phyloP scores from a whole-genome alignment of 1,140 invertebrate species.

The Artemia franciscana region DNA sequence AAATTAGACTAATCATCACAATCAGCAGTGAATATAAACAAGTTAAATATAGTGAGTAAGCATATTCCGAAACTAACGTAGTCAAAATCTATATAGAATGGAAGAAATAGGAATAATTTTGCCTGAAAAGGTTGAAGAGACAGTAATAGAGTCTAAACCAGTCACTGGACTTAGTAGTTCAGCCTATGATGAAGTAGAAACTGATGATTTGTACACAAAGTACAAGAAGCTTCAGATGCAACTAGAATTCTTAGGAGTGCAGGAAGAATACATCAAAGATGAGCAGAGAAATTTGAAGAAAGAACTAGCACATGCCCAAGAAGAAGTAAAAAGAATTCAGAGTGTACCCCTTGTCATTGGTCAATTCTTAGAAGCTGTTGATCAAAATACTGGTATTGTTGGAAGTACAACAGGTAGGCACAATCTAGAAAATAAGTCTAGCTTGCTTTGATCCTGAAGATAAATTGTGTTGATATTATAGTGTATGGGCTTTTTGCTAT shows the following conservation, averaged over 20 bases:
- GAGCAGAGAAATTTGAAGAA: constrained; percentile 93
- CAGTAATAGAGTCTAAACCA: too few species aligned
- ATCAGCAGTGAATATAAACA: too few species aligned
- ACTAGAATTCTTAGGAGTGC: constrained; percentile 82
- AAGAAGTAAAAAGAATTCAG: constrained; percentile 91
- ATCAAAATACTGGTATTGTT: constrained; percentile 90
- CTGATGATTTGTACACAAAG: constrained; percentile 78
- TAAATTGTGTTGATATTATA: too few species aligned
- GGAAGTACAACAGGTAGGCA: constrained; percentile 41
- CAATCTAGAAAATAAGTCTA: too few species aligned
- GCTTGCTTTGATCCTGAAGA: too few species aligned
- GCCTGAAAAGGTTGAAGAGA: constrained; percentile 43
- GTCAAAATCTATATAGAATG: too few species aligned
- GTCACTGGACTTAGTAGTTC: constrained; percentile 15
- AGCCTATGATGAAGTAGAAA: constrained; percentile 44
- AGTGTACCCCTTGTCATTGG: constrained; percentile 92
- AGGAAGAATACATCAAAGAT: constrained; percentile 96
- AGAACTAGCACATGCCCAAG: constrained; percentile 89
- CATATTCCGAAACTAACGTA: too few species aligned
- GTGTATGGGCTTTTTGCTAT: too few species aligned
- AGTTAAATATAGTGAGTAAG: too few species aligned
- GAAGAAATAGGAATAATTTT: constrained; percentile 41
- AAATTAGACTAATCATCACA: too few species aligned
- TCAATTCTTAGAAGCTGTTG: constrained; percentile 90
- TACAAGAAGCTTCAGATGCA: constrained; percentile 90